Percentiles rank a stretch among this genome's conserved stretches.
Conservation (phyloP, 2,113 vertebrate genomes). For the Proteles cristata region DNA sequence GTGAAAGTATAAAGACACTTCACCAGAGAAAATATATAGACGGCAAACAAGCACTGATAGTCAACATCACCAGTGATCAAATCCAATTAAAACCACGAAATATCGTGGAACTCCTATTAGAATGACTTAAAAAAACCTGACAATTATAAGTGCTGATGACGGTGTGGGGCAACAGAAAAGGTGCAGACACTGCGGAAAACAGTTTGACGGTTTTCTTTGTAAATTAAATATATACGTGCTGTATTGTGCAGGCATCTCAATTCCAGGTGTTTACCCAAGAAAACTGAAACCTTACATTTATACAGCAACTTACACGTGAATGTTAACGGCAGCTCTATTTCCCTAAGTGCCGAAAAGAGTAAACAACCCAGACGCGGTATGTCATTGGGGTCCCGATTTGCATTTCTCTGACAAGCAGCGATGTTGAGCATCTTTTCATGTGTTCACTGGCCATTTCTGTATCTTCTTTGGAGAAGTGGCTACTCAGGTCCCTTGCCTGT, state of each 20-base stretch:
- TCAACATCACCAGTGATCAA: background rate
- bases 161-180: background rate
- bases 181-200: rapidly evolving
- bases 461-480: background rate
- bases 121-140: background rate
- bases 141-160: background rate
- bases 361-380: background rate
- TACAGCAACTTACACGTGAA: background rate
- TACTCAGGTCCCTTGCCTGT: background rate
- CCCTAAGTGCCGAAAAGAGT: background rate
- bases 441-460: background rate
- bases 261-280: background rate
- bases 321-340: too few relatives aligned
- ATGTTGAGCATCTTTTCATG: background rate
- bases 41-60: background rate
- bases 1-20: background rate
- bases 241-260: background rate
- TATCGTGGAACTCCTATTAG: background rate
- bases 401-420: background rate
- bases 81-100: background rate
- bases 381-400: background rate
- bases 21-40: background rate
- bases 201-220: background rate
- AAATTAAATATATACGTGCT: background rate
- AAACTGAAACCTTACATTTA: background rate